Base-by-base conservation (phyloP, 2,113 vertebrate species). In the Choloepus hoffmanni region DNA sequence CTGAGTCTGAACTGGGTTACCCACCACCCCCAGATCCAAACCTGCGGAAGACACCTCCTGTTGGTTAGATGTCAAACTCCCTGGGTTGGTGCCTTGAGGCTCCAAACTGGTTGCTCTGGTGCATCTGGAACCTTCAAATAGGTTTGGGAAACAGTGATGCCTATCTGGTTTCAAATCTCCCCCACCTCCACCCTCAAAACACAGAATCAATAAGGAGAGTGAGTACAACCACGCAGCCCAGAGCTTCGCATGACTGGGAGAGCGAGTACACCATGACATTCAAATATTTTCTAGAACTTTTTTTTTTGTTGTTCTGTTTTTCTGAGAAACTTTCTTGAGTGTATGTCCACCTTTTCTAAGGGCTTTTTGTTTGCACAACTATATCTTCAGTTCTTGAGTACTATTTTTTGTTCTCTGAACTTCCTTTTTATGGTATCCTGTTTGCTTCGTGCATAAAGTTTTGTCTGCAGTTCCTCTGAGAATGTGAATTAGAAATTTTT, bases 311-410 rank as follows among this genome's bases (percentile, higher is more conserved):
- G 84, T 65, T 82, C 91, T 78, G 0, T 68, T 83, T 81, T 94
- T 73, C 36, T 67, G 76, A 45, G 26, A 3, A 93, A 68, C 26
- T 89, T 94, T 36, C 70, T 89, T 84, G 60, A 36, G 33, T 74
- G 1, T 85, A 72, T 92, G 90, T 92, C 60, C 33, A 93, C 58
- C 26, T 79, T 70, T 96, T 87, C 85, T 55, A 2, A 85, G 58
- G 45, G 65, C 58, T 72, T 96, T 92, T 79, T 84, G 58, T 90
- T 83, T 92, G 60, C 4, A 10, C 30, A 65, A 53, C 15, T 16
- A 2, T 63, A 45, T 76, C 79, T 82, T 84, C 24, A 40, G 2
- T 81, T 90, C 84, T 79, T 90, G 13, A 45, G 9, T 30, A 36
- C 82, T 86, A 16, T 60, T 86, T 81, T 74, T 43, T 74, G 30